A percentile compares a stretch with the other conserved stretches of the same genome.
These are phyloP conservation scores for Mus caroli DNA, from an alignment of 2,797 vertebrate species.

Conservation along the genomic window DNA sequence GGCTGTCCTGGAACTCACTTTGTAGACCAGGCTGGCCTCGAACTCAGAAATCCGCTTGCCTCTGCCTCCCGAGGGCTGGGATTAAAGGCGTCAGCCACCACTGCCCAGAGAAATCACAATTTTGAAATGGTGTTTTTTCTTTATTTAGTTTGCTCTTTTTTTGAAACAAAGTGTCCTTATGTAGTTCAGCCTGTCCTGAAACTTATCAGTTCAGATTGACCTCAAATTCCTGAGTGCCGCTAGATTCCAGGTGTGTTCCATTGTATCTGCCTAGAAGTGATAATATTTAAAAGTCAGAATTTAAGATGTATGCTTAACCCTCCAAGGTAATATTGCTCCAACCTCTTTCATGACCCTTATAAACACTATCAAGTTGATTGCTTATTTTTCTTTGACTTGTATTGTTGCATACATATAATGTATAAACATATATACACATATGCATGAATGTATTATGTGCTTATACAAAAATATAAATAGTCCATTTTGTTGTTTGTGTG, in stretches of 20 bases:
- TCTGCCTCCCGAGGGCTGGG: no score
- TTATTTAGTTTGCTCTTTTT: not conserved
- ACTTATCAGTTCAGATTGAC: not conserved
- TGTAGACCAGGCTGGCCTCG: no score
- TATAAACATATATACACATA: not conserved
- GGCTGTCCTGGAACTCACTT: no score
- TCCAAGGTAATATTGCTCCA: not conserved
- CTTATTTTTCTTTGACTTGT: not conserved
- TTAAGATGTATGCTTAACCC: not conserved
- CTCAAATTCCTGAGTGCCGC: not conserved
- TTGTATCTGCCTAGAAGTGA: not conserved
- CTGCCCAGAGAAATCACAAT: not conserved
- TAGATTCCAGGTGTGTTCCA: not conserved
- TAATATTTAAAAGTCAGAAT: constrained; percentile 56
- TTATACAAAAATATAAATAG: not conserved
- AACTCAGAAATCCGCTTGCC: no score
- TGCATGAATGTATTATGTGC: no score
- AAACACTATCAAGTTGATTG: not conserved
- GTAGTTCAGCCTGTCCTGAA: not conserved
- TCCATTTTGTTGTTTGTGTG: not conserved
- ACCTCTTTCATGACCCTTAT: not conserved
- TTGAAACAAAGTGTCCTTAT: not conserved
- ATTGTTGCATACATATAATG: not conserved
- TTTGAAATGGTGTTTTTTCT: constrained; percentile 25
- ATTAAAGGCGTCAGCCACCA: no score